Conservation (phyloP, 2,113 vertebrate species). For the Hyperopisus bebe region DNA sequence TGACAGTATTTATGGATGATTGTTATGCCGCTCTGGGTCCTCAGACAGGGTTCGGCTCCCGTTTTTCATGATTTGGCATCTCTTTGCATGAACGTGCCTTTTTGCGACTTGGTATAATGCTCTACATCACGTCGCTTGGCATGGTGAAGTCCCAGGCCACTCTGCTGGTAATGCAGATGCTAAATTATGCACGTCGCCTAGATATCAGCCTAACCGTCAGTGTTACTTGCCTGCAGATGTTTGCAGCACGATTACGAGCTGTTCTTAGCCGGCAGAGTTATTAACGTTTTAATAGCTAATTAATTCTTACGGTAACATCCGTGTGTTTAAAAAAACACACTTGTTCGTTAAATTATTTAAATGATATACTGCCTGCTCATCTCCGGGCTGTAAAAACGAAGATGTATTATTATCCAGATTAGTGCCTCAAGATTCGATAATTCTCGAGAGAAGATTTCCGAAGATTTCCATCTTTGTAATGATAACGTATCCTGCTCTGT, state of each 20-base stretch:
- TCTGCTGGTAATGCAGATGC: not conserved
- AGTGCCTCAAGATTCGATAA: not conserved
- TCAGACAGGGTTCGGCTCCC: not conserved
- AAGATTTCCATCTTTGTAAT: not conserved
- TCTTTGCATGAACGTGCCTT: not conserved
- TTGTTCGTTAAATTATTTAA: conserved; percentile 1
- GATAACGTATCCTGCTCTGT: not conserved
- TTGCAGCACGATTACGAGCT: not conserved
- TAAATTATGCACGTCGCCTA: not conserved
- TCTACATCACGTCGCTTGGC: not conserved
- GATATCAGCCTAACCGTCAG: not conserved
- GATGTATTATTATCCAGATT: not conserved
- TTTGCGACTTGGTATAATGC: not conserved
- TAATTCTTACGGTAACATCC: conserved; percentile 4
- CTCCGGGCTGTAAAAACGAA: not conserved
- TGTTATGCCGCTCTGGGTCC: not conserved
- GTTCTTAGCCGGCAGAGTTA: not conserved
- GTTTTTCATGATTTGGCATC: not conserved
- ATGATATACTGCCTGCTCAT: not conserved
- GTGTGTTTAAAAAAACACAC: conserved; percentile 12
- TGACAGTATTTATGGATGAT: conserved; percentile 23
- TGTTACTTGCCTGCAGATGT: not conserved
- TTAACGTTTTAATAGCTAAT: not conserved
- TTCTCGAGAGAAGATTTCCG: not conserved
- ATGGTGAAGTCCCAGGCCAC: not conserved